These are phyloP conservation scores for Nephrotoma flavescens DNA, from an alignment of 2,888 invertebrate genomes.

Conservation along the genomic window DNA sequence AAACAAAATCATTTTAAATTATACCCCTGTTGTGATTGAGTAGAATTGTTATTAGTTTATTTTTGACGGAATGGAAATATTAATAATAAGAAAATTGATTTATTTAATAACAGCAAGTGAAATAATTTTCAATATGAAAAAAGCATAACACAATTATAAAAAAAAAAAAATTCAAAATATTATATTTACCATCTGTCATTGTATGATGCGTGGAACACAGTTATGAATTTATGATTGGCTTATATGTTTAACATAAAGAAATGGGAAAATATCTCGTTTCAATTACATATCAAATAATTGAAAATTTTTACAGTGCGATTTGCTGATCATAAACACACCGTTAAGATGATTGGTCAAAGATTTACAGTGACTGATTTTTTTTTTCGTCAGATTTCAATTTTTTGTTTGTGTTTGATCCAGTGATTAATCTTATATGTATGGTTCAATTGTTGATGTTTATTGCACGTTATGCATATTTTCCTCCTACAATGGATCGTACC, in stretches of 20 bases:
- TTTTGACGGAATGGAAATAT: background rate
- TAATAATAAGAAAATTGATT: background rate
- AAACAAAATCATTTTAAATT: background rate
- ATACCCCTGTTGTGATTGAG: background rate
- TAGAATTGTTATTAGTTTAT: background rate
- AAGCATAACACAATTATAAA: background rate
- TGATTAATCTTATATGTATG: too few species aligned
- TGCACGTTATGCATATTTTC: too few species aligned
- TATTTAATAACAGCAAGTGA: background rate
- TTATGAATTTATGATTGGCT: background rate
- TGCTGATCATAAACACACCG: too few species aligned
- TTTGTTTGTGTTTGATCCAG: too few species aligned
- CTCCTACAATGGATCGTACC: too few species aligned
- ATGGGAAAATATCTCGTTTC: too few species aligned
- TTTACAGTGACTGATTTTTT: too few species aligned
- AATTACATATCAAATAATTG: too few species aligned
- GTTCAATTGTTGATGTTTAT: too few species aligned
- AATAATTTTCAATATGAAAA: background rate
- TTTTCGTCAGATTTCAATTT: too few species aligned
- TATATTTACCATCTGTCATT: background rate
- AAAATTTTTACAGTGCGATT: too few species aligned
- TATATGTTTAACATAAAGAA: background rate
- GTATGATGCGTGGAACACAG: background rate
- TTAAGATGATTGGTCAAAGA: too few species aligned
- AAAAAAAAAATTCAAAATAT: background rate